Conservation (phyloP, 2,797 vertebrate species). For the Columba guinea region DNA sequence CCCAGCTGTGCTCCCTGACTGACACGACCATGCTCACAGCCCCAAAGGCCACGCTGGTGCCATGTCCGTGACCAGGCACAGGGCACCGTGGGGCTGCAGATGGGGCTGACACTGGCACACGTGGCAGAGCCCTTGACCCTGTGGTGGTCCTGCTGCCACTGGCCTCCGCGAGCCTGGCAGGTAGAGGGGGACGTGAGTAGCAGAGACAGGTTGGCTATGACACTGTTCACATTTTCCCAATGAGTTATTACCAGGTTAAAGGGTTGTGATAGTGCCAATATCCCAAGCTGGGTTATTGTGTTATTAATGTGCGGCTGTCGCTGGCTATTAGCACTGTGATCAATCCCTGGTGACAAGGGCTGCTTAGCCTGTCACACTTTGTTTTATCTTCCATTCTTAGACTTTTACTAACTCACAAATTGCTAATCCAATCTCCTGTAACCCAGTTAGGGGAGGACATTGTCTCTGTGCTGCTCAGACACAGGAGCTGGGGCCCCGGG, state of each 20-base stretch:
- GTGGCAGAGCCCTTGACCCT: rapidly evolving
- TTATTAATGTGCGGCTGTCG: slow-evolving; percentile 87
- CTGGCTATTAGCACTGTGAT: slow-evolving; percentile 84
- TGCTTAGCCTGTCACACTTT: slow-evolving; percentile 85
- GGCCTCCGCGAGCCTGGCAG: background rate
- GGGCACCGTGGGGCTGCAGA: rapidly evolving
- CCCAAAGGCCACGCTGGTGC: background rate
- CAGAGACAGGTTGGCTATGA: slow-evolving; percentile 6
- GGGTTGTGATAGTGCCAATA: slow-evolving; percentile 85
- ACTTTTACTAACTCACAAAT: slow-evolving; percentile 88
- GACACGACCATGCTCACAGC: background rate
- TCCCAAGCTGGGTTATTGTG: slow-evolving; percentile 87
- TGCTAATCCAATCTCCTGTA: slow-evolving; percentile 89
- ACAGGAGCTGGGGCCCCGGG: background rate
- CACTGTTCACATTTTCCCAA: slow-evolving; percentile 51
- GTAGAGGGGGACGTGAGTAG: background rate
- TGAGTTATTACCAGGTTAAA: slow-evolving; percentile 81
- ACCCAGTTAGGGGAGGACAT: slow-evolving; percentile 82
- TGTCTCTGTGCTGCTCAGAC: slow-evolving; percentile 14
- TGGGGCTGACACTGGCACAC: rapidly evolving
- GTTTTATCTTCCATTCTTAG: slow-evolving; percentile 85
- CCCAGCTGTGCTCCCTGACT: background rate
- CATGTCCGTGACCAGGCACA: rapidly evolving
- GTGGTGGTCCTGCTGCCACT: background rate
- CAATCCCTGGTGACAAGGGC: slow-evolving; percentile 83